Evolutionary conservation across 2,797 vertebrate species (phyloP).

Genomic region (Alosa sapidissima): DNA sequence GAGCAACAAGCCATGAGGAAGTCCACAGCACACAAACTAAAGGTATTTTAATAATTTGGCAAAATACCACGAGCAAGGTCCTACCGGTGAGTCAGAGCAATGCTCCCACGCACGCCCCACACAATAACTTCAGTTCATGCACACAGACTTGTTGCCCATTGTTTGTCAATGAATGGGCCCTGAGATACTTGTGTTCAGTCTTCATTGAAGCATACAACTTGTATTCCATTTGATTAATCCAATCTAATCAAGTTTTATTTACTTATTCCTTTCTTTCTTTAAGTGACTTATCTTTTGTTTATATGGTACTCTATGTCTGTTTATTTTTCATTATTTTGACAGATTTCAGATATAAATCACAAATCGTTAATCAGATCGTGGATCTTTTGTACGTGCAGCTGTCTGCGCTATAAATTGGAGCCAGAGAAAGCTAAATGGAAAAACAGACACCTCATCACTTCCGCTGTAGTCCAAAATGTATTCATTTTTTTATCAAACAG

Average conservation of each 20-base stretch:
- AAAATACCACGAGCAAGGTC: too few species aligned
- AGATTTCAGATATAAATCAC: not conserved
- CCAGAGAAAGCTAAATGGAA: not conserved
- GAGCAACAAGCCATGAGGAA: too few species aligned
- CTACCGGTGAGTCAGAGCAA: too few species aligned
- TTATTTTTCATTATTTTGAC: not conserved
- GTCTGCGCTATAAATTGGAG: not conserved
- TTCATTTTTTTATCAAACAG: not conserved
- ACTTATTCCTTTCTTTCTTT: not conserved
- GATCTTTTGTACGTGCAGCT: not conserved
- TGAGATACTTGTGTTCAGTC: too few species aligned
- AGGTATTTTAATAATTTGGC: too few species aligned
- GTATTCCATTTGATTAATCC: not conserved
- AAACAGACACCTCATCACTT: not conserved
- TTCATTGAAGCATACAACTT: not conserved
- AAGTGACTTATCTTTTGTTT: not conserved
- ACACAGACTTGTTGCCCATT: too few species aligned
- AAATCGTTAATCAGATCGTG: not conserved
- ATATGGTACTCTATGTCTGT: not conserved
- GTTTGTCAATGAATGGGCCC: too few species aligned
- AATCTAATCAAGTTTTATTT: not conserved
- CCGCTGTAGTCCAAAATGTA: too few species aligned
- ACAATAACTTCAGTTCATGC: too few species aligned
- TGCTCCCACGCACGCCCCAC: too few species aligned
- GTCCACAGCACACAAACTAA: too few species aligned